Base-by-base conservation (phyloP, 2,797 vertebrate species). In the Syncerus caffer region DNA sequence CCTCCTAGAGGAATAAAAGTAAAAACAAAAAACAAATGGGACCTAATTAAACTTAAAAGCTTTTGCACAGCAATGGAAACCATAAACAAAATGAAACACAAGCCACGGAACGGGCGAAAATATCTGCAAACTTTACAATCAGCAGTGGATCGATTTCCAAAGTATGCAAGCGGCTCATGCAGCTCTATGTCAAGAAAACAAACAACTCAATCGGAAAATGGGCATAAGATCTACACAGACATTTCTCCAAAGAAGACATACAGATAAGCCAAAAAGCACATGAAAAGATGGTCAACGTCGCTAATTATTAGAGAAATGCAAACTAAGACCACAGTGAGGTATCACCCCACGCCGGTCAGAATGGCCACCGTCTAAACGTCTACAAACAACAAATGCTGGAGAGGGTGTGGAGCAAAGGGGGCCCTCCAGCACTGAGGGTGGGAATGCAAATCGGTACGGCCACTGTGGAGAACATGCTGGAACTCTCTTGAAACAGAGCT, bases 311-410 rank as follows among this genome's bases (percentile, higher is more conserved):
- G 45, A 79, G 45, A 19, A 29, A 19, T 19, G 27, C 27, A 17
- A 19, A 6, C 27, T 3, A 6, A 50, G 45, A 17, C 76, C 11
- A 29, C 4, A 11, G 13, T 6, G 45, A 50, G 27, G 76, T 6
- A 10, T 19, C 9, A 12, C 8, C 76, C 29, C 45, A 31, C 27
- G 3, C 27, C 3, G 0, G 9, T 11, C 45, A 79, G 45, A 47
- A 11, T 0, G 8, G 45, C 15, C 42, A 9, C 27, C 9, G 4
- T 19, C 27, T 29, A 11, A 17, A 17, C 2, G 9, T 31, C 45
- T 31, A 19, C 8, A 19, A 19, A 50, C 45, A 79, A 7, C 10
- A 50, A 17, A 50, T 11, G 45, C 76, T 29, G 16, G 76, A 17
- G 2, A 6, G 27, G 76, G 27, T 9, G 15, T 31, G 76, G 16